Evolutionary conservation across 2,113 vertebrate genomes (phyloP).

Genomic region (cat (Felis catus)): F.catus_Fca126_mat1.0 CM031415.1:82774001-82774500

Average conservation of each 20-base stretch:
- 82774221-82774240: background rate
- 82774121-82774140: background rate
- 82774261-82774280: background rate
- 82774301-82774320: too few species aligned
- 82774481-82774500: too few species aligned
- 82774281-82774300: background rate
- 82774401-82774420: background rate
- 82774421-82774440: background rate
- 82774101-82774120: background rate
- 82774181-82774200: background rate
- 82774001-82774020: background rate
- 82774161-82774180: too few species aligned
- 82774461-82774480: too few species aligned
- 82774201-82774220: background rate
- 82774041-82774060: background rate
- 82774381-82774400: background rate
- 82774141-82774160: background rate
- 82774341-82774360: background rate
- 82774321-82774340: background rate
- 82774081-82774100: too few species aligned
- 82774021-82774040: background rate
- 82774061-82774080: background rate
- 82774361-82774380: background rate
- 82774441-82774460: too few species aligned
- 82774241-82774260: background rate